Conservation (phyloP, 2,888 invertebrate genomes). For the Laspeyria flexula region DNA sequence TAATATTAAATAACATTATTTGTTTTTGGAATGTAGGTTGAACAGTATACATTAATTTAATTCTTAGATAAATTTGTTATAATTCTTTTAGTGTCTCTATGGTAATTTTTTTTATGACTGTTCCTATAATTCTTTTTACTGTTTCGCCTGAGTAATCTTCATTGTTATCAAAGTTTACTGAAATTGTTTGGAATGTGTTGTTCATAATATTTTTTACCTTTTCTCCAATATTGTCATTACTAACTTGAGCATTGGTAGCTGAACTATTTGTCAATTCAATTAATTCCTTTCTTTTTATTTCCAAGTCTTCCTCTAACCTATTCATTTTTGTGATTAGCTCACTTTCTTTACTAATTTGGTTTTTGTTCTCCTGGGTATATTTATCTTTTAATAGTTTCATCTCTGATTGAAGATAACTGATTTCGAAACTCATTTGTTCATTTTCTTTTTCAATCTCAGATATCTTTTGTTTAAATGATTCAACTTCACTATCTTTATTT, state of each 20-base stretch:
- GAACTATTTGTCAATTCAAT: conserved; percentile 4
- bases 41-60: background rate
- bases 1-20: no score
- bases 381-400: conserved; percentile 44
- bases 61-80: conserved; percentile 12
- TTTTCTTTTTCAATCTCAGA: conserved; percentile 45
- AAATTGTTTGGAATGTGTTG: conserved; percentile 69
- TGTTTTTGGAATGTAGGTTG: background rate
- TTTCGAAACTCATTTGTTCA: conserved; percentile 36
- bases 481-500: conserved; percentile 21
- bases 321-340: conserved; percentile 45
- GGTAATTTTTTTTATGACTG: conserved; percentile 72
- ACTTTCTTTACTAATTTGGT: conserved; percentile 29
- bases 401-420: conserved; percentile 52
- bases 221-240: conserved; percentile 42
- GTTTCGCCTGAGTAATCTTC: conserved; percentile 61
- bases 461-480: conserved; percentile 44
- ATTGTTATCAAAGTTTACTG: conserved; percentile 61
- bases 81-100: conserved; percentile 57
- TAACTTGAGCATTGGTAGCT: conserved; percentile 25
- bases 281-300: conserved; percentile 43
- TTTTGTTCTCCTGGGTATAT: conserved; percentile 19
- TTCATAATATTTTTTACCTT: conserved; percentile 75
- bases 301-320: conserved; percentile 45
- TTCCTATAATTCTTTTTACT: conserved; percentile 65